Conservation (phyloP, 2,113 vertebrate genomes). For the Albula goreensis region DNA sequence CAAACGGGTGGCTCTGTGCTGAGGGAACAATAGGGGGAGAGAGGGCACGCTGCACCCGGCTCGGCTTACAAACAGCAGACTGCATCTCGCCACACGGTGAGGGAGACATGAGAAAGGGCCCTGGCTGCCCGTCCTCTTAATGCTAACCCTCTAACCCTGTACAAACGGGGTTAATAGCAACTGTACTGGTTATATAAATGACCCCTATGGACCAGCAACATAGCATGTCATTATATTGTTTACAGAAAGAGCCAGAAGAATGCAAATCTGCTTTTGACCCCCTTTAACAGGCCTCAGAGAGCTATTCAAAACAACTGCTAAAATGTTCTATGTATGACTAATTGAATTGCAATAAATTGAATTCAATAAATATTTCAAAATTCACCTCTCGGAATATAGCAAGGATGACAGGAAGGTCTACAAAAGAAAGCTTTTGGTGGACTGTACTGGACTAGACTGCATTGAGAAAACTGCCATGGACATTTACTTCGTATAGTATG, state of each 20-base stretch:
- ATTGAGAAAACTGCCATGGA: background rate
- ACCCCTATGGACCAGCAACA: background rate
- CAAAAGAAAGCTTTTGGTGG: background rate
- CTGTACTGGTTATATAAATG: constrained; percentile 26
- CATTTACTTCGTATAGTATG: background rate
- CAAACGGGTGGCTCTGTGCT: constrained; percentile 57
- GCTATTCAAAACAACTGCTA: background rate
- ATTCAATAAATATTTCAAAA: background rate
- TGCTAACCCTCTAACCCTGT: constrained; percentile 8
- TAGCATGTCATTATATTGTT: background rate
- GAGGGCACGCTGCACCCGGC: constrained; percentile 66
- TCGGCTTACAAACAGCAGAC: constrained; percentile 56
- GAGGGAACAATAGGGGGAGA: constrained; percentile 64
- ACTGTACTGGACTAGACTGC: background rate
- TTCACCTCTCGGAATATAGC: background rate
- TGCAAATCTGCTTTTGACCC: background rate
- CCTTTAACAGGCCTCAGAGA: background rate
- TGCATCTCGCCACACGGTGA: background rate
- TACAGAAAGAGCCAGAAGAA: background rate
- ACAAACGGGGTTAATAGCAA: constrained; percentile 4
- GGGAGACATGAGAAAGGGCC: constrained; percentile 25
- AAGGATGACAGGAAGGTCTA: background rate
- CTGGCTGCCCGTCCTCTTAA: background rate
- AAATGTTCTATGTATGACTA: background rate
- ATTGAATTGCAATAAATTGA: background rate